Conservation (phyloP, 2,888 invertebrate genomes). For the Tuta absoluta region DNA sequence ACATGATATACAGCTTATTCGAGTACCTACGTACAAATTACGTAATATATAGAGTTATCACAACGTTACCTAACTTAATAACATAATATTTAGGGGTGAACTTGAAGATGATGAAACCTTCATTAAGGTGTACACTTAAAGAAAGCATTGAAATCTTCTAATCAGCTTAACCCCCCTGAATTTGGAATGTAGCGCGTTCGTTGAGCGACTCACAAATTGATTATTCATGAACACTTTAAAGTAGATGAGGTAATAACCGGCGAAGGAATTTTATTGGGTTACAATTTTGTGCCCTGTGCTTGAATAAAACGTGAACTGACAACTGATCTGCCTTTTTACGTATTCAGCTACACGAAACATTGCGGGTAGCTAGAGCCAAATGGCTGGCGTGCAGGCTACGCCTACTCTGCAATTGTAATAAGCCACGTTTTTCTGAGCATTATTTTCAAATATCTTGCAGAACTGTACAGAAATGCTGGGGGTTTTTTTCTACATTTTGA, state of each 20-base stretch:
- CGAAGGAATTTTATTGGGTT: not conserved
- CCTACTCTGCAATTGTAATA: slow-evolving; percentile 18
- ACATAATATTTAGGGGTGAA: not conserved
- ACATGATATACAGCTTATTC: not conserved
- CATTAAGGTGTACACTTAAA: not conserved
- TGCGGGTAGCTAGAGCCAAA: slow-evolving; percentile 1
- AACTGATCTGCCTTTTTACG: slow-evolving; percentile 7
- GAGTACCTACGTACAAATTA: no score
- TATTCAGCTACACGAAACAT: slow-evolving; percentile 17
- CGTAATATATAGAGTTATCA: not conserved
- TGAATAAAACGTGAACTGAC: slow-evolving; percentile 5
- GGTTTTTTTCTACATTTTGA: slow-evolving; percentile 11
- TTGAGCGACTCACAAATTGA: slow-evolving; percentile 44
- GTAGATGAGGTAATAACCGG: slow-evolving; percentile 37
- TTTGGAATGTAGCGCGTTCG: slow-evolving; percentile 42
- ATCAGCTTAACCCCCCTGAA: slow-evolving; percentile 45
- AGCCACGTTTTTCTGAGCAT: slow-evolving; percentile 15
- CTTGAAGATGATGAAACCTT: slow-evolving; percentile 1
- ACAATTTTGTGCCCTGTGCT: slow-evolving; percentile 5
- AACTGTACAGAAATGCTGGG: not conserved
- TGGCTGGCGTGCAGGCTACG: not conserved
- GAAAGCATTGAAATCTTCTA: slow-evolving; percentile 25
- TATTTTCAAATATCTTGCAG: slow-evolving; percentile 12
- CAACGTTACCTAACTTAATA: not conserved
- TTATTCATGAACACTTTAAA: slow-evolving; percentile 54